Evolutionary conservation across 2,797 vertebrate species (phyloP).

Genomic region (Rallus crepitans): DNA sequence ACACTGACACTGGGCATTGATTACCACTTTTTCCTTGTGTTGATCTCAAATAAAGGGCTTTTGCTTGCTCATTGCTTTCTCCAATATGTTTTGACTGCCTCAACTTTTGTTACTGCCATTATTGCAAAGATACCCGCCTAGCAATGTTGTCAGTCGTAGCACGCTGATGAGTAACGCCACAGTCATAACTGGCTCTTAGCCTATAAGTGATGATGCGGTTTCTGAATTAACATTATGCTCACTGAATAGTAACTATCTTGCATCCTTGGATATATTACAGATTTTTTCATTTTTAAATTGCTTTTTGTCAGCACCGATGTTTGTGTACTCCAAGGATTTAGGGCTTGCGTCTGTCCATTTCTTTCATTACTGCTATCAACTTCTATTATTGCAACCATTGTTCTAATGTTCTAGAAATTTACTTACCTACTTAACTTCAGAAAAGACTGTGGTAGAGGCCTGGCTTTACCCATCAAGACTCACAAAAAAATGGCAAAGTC

Average conservation of each 20-base stretch:
- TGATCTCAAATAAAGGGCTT: background rate
- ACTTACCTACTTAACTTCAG: background rate
- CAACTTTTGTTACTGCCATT: background rate
- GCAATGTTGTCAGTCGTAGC: background rate
- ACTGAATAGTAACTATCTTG: constrained; percentile 25
- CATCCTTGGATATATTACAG: background rate
- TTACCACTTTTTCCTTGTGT: background rate
- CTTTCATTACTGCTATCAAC: background rate
- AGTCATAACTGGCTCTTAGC: constrained; percentile 5
- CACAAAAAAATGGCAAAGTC: background rate
- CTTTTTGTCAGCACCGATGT: constrained; percentile 6
- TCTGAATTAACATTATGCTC: background rate
- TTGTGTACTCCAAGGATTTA: background rate
- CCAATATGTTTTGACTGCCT: background rate
- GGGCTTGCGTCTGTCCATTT: background rate
- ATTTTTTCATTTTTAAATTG: constrained; percentile 28
- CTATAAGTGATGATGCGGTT: background rate
- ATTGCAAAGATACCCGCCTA: background rate
- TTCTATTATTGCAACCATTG: background rate
- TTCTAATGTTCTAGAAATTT: background rate
- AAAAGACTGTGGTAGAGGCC: background rate
- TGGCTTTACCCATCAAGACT: background rate
- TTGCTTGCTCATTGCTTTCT: background rate
- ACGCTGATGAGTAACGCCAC: background rate
- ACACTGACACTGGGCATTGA: background rate